Conservation (phyloP, 30 jellyfish, hydroid and myxozoan genomes). For the Turritopsis dohrnii region DNA sequence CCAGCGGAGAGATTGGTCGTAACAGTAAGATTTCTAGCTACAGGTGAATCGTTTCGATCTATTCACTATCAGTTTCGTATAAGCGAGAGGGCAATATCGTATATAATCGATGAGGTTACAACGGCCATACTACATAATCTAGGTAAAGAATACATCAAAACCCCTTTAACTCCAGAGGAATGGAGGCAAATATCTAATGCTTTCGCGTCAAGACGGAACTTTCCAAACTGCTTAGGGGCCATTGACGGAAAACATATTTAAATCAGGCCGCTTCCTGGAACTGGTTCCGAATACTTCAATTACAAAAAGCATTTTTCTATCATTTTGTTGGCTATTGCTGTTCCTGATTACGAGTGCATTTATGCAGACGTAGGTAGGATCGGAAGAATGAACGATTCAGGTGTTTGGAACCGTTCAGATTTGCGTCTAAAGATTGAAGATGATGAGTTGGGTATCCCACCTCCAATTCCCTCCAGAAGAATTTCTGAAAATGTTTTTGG, state of each 20-base stretch:
- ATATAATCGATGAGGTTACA: too few species aligned
- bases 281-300: constrained; percentile 1
- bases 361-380: background rate
- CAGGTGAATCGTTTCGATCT: too few species aligned
- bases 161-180: background rate
- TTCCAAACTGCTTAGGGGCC: background rate
- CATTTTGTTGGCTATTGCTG: constrained; percentile 15
- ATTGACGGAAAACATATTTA: background rate
- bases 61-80: too few species aligned
- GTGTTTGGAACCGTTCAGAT: background rate
- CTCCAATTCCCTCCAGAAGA: constrained; percentile 28
- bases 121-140: too few species aligned
- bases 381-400: background rate
- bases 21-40: too few species aligned
- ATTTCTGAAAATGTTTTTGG: constrained; percentile 51
- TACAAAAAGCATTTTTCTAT: background rate
- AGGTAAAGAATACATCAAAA: too few species aligned
- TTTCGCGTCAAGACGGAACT: background rate
- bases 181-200: background rate
- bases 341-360: constrained; percentile 3
- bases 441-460: background rate
- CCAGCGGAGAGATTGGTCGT: too few species aligned
- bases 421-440: background rate
- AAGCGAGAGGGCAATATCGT: too few species aligned
- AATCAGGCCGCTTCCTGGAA: background rate